A percentile compares a stretch with the other conserved stretches of the same genome.
Evolutionary conservation across 2,888 invertebrate species (phyloP).

Genomic region (Pomacea canaliculata): DNA sequence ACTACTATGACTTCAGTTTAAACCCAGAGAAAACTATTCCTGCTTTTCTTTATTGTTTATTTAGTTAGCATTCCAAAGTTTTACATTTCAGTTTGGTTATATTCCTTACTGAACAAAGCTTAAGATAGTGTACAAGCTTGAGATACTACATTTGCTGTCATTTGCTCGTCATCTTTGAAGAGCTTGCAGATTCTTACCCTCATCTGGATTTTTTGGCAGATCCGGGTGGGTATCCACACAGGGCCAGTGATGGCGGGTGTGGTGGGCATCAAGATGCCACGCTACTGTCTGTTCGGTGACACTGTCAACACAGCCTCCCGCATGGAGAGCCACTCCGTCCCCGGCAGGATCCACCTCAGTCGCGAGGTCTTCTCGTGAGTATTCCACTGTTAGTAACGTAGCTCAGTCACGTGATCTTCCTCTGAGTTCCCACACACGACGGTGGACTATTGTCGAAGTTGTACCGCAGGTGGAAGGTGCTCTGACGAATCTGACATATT

Average conservation of each 20-base stretch:
- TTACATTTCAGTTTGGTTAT: too few relatives aligned
- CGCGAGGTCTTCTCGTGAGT: constrained; percentile 34
- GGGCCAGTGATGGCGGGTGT: constrained; percentile 42
- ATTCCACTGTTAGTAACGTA: not conserved
- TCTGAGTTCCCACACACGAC: not conserved
- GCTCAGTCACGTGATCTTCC: not conserved
- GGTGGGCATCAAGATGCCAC: constrained; percentile 39
- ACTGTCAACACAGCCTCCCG: constrained; percentile 49
- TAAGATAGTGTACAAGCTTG: too few relatives aligned
- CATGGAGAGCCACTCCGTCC: constrained; percentile 21
- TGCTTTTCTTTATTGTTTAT: too few relatives aligned
- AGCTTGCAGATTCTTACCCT: too few relatives aligned
- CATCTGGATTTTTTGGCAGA: constrained; percentile 25
- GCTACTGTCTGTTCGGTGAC: constrained; percentile 45
- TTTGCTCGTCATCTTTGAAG: too few relatives aligned
- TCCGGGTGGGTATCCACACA: constrained; percentile 44
- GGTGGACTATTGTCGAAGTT: not conserved
- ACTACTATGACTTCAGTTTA: too few relatives aligned
- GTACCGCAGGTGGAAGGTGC: not conserved
- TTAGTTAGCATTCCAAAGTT: too few relatives aligned
- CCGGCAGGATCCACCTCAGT: constrained; percentile 42
- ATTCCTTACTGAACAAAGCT: too few relatives aligned
- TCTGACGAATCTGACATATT: not conserved
- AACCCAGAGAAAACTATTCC: too few relatives aligned
- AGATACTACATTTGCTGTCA: too few relatives aligned